Evolutionary conservation across 2,888 invertebrate species (phyloP), one percentile per base, ranked within the genome.

Genomic region (Thecocarcelia acutangulata): DNA sequence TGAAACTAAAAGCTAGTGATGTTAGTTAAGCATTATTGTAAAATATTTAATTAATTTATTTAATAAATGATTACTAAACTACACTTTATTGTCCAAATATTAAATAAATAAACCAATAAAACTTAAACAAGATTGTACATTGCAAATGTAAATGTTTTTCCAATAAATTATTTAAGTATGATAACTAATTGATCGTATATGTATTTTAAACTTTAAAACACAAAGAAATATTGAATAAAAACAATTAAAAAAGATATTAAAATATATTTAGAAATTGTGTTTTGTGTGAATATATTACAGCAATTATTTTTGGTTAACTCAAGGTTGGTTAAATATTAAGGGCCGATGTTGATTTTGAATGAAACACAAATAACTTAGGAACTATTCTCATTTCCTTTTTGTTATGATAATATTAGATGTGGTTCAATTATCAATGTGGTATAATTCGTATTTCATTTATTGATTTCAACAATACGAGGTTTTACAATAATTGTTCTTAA

Each of bases 1-100:
- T 72, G 58, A 68, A 75, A 74, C 81, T 82, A 64, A 82, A 84
- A 84, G 84, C 85, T 84, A 84, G 85, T 85, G 85, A 85, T 85
- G 83, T 84, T 84, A 83, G 73, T 82, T 82, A 82, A 77, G 81
- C 77, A 82, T 77, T 77, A 77, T 74, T 80, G 64, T 80, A 80
- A 52, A 70, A 78, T 72, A 78, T 64, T 78, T 72, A 48, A 78
- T 44, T 72, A 58, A 78, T 72, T 78, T 78, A 78, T 78, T 78
- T 33, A 78, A 72, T 44, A 78, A 72, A 50, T 70, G 63, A 77
- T 58, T 37, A 70, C 28, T 72, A 70, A 78, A 63, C 37, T 58
- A 70, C 68, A 76, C 70, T 73, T 77, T 74, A 74, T 69, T 80
- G 70, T 80, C 76, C 77, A 81, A 81, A 73, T 73, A 81, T 73